Evolutionary conservation across 2,888 invertebrate species (phyloP).

Genomic region (Diloba caeruleocephala): DNA sequence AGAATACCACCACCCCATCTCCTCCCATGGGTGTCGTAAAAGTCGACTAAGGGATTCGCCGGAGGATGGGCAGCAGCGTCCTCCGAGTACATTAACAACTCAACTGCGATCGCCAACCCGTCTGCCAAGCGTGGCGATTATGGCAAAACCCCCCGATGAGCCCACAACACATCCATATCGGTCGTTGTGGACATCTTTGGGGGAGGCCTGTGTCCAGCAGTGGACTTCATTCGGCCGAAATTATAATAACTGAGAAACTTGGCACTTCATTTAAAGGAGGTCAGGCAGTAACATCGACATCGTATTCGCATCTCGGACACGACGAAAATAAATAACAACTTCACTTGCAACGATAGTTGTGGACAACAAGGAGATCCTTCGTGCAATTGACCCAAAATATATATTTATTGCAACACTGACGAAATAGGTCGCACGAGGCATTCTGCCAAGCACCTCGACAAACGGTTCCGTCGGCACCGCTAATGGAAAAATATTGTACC

Average conservation of each 20-base stretch:
- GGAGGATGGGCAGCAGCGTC: no score
- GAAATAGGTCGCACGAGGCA: conserved; percentile 30
- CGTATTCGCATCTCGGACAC: background rate
- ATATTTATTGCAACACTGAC: conserved; percentile 12
- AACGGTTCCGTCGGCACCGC: conserved; percentile 28
- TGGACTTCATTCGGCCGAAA: no score
- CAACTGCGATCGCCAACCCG: no score
- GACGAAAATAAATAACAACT: conserved; percentile 23
- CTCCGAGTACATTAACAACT: no score
- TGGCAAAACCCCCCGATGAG: no score
- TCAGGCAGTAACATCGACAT: conserved; percentile 9
- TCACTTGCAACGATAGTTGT: conserved; percentile 21
- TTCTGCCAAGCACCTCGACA: conserved; percentile 44
- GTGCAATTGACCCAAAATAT: conserved; percentile 21
- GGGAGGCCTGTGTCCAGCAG: no score
- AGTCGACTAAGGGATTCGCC: no score
- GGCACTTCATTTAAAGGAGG: conserved; percentile 27
- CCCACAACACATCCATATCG: no score
- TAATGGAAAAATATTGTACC: conserved; percentile 55
- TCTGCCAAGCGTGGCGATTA: no score
- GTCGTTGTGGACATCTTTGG: no score
- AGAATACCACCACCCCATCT: no score
- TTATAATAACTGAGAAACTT: conserved; percentile 20
- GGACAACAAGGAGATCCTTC: background rate
- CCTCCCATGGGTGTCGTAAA: no score